These are phyloP conservation scores for Pogonus chalceus DNA, from an alignment of 1,140 invertebrate genomes.

Conservation along the genomic window DNA sequence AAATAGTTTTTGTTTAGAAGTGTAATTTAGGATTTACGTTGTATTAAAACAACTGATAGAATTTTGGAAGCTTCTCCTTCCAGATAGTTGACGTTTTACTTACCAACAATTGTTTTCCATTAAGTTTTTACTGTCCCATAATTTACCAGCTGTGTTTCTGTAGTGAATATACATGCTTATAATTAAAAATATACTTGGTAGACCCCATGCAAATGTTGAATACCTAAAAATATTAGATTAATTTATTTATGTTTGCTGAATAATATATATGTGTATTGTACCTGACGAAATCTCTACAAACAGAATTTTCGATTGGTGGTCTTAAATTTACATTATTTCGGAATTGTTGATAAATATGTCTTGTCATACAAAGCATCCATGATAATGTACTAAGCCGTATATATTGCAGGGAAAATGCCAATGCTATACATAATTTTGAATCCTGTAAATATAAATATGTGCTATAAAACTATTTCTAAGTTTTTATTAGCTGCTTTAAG, in stretches of 20 bases:
- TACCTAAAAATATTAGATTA: constrained; percentile 24
- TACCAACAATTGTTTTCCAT: constrained; percentile 32
- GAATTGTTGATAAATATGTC: constrained; percentile 43
- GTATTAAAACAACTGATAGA: not conserved
- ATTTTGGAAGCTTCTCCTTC: not conserved
- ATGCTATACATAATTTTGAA: constrained; percentile 48
- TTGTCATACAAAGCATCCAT: constrained; percentile 51
- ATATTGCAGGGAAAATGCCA: constrained; percentile 51
- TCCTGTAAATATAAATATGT: constrained; percentile 39
- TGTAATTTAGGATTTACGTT: not conserved
- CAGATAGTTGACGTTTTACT: too few relatives aligned
- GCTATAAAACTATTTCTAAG: not conserved
- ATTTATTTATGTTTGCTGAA: not conserved
- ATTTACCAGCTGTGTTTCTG: constrained; percentile 27
- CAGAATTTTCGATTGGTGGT: constrained; percentile 29
- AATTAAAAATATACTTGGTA: constrained; percentile 26
- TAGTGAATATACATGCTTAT: constrained; percentile 29
- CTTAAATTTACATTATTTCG: constrained; percentile 32
- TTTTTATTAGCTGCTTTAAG: not conserved
- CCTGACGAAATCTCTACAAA: constrained; percentile 32
- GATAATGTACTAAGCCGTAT: constrained; percentile 48
- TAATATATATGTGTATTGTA: constrained; percentile 12
- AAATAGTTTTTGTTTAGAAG: not conserved
- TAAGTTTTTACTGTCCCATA: constrained; percentile 26
- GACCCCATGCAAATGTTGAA: constrained; percentile 31